These are phyloP conservation scores for Macrobrachium rosenbergii DNA, from an alignment of 1,140 invertebrate genomes.

Conservation along the genomic window DNA sequence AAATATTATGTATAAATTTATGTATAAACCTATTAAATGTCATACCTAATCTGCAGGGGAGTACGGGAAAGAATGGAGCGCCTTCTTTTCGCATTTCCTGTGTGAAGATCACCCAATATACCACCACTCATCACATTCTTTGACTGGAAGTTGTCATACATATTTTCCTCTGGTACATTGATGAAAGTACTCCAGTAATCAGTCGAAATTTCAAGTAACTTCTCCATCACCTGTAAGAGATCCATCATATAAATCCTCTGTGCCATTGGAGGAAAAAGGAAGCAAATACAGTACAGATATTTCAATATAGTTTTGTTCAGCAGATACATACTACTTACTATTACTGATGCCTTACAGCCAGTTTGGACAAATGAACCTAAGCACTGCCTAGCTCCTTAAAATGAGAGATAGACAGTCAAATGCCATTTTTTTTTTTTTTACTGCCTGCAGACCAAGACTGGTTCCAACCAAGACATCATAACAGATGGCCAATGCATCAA, in stretches of 20 bases:
- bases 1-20: too few species aligned
- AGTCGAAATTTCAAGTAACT: conserved; percentile 76
- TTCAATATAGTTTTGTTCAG: too few species aligned
- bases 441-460: too few species aligned
- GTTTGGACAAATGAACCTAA: too few species aligned
- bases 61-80: conserved; percentile 43
- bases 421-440: too few species aligned
- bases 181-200: conserved; percentile 80
- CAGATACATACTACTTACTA: too few species aligned
- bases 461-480: too few species aligned
- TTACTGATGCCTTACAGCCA: too few species aligned
- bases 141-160: conserved; percentile 17
- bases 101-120: conserved; percentile 35
- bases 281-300: not conserved
- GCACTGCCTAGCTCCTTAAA: too few species aligned
- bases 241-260: conserved; percentile 43
- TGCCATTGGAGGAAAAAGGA: conserved; percentile 9
- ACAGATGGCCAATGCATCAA: too few species aligned
- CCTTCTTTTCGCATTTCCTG: conserved; percentile 5
- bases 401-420: too few species aligned
- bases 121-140: conserved; percentile 10
- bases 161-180: conserved; percentile 48
- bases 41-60: conserved; percentile 41
- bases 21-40: too few species aligned
- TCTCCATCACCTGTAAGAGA: conserved; percentile 76